Percentiles rank a stretch among this genome's conserved stretches.
Evolutionary conservation across 2,888 invertebrate species (phyloP).

Genomic region (Drosophila infuscata): DNA sequence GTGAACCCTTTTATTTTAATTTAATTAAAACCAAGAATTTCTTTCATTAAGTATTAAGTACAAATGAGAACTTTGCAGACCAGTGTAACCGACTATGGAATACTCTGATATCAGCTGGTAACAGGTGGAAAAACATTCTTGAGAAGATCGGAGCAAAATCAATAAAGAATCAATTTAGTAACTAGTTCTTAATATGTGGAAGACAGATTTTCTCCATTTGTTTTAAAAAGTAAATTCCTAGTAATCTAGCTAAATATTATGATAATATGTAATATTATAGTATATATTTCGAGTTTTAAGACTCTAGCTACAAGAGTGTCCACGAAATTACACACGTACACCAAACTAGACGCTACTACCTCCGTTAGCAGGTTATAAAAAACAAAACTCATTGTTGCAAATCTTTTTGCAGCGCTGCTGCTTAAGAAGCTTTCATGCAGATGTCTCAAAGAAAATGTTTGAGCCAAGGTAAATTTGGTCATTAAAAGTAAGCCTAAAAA

Average conservation of each 20-base stretch:
- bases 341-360: neutral
- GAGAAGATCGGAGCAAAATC: too few relatives aligned
- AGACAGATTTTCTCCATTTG: too few relatives aligned
- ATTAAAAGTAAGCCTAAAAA: slow-evolving; percentile 38
- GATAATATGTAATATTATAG: neutral
- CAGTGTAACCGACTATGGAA: neutral
- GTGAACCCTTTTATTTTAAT: neutral
- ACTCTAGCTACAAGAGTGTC: neutral
- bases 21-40: neutral
- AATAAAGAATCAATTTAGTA: too few relatives aligned
- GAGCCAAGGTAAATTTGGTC: slow-evolving; percentile 48
- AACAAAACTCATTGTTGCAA: neutral
- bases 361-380: neutral
- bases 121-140: too few relatives aligned
- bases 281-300: neutral
- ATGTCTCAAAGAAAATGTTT: slow-evolving; percentile 21
- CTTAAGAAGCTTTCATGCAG: slow-evolving; percentile 11
- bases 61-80: neutral
- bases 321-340: neutral
- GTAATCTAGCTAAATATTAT: neutral
- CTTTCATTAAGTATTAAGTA: neutral
- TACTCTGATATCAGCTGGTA: neutral
- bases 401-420: slow-evolving; percentile 9
- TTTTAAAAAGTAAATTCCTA: too few relatives aligned
- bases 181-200: too few relatives aligned